Percentiles rank a stretch among this genome's conserved stretches.
Conservation (phyloP, 1,140 invertebrate species). For the Caerostris extrusa region DNA sequence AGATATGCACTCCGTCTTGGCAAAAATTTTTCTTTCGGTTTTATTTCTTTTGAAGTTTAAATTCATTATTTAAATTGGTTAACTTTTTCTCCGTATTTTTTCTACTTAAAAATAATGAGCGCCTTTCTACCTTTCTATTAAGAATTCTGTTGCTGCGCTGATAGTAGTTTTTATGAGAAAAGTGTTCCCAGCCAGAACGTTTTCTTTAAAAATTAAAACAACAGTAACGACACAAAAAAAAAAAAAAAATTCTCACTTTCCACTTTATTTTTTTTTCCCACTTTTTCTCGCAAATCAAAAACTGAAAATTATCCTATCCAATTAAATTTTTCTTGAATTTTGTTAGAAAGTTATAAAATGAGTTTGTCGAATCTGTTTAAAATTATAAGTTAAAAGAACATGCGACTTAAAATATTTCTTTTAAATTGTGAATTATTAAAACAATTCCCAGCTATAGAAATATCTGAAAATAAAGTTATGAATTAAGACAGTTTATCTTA, state of each 20-base stretch:
- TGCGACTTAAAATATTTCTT: too few species aligned
- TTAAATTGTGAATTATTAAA: too few species aligned
- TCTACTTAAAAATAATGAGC: not conserved
- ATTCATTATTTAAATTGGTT: conserved; percentile 42
- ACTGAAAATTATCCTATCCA: conserved; percentile 20
- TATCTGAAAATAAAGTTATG: too few species aligned
- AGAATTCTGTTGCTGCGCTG: not conserved
- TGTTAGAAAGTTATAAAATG: not conserved
- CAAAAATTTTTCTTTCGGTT: not conserved
- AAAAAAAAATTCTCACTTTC: not conserved
- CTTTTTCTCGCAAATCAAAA: not conserved
- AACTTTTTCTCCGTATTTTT: not conserved
- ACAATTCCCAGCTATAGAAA: too few species aligned
- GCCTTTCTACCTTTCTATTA: not conserved
- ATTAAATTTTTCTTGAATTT: not conserved
- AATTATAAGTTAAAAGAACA: too few species aligned
- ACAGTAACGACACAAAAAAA: not conserved
- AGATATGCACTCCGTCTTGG: not conserved
- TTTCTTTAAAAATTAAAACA: not conserved
- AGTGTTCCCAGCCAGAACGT: not conserved
- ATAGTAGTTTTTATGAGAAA: not conserved
- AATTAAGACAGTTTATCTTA: too few species aligned
- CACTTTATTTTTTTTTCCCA: too few species aligned
- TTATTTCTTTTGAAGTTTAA: conserved; percentile 15
- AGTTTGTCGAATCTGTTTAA: not conserved